Evolutionary conservation across 2,113 vertebrate genomes (phyloP).

Genomic region (Trogon melanurus): DNA sequence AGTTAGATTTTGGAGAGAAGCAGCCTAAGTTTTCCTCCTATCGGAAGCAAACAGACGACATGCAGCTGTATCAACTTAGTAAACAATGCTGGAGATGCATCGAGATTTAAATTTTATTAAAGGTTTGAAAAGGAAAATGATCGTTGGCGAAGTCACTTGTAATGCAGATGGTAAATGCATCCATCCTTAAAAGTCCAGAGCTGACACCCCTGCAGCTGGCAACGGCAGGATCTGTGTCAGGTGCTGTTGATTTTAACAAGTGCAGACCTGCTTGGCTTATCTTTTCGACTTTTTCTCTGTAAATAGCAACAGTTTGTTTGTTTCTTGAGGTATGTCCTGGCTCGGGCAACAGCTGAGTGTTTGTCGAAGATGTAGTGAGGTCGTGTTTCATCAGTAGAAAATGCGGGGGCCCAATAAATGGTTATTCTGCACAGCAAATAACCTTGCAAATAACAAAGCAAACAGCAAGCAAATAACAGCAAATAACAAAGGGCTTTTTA

Average conservation of each 20-base stretch:
- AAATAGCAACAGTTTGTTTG: conserved; percentile 79
- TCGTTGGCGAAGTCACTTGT: neutral
- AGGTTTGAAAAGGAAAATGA: neutral
- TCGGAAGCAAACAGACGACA: neutral
- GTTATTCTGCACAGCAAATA: conserved; percentile 22
- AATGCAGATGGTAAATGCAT: neutral
- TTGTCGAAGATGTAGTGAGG: conserved; percentile 27
- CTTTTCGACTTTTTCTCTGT: conserved; percentile 52
- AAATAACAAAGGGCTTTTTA: neutral
- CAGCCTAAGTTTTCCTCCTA: neutral
- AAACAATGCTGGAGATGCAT: neutral
- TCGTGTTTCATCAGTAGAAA: neutral
- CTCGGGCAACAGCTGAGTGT: neutral
- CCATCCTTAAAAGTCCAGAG: neutral
- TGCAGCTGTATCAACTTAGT: neutral
- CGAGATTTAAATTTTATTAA: neutral
- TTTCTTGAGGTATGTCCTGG: conserved; percentile 11
- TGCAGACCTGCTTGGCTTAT: conserved; percentile 68
- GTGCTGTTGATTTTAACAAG: conserved; percentile 59
- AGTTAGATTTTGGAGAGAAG: neutral
- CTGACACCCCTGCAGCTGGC: neutral
- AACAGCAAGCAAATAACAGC: neutral
- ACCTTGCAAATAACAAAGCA: neutral
- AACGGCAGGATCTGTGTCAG: neutral
- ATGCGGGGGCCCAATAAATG: neutral